Evolutionary conservation across 1,140 invertebrate species (phyloP), one percentile per base, ranked within the genome.

Genomic region (Colletes latitarsis): DNA sequence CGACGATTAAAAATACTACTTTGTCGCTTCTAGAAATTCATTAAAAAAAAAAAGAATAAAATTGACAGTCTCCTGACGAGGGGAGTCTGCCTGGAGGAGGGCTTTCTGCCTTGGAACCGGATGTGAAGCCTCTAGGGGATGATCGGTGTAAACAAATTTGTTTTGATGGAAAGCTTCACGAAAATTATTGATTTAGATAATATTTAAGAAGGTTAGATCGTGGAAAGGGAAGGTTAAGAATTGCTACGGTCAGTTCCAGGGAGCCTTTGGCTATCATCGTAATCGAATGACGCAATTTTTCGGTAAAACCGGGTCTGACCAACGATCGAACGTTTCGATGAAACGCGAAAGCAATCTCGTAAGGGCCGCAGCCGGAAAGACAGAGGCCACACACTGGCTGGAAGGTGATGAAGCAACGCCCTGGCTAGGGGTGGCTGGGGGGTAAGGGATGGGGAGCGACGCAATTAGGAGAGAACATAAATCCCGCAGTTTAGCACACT

Each of bases 401-500:
- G 43, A 78, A 62, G 62, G 21, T 58, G 60, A 58, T 46, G 67
- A 70, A 67, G 41, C 79, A 53, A 52, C 63, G 58, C n/a, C 15
- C 30, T 30, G 53, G 19, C 66, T 46, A 39, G 46, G 82, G 73
- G 71, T 63, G 53, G 69, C 19, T n/a, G 43, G 12, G 62, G 77
- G 53, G 30, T 43, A 41, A 43, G n/a, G 53, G 53, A 57, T 53
- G 70, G 57, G 63, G 63, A 57, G 43, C 43, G 85, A 92, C 85
- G 90, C 91, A 92, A 92, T 93, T 92, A 92, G 90, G 89, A 90
- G 90, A 91, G 90, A 92, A 92, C 92, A 93, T 93, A 93, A 93
- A 93, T 93, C 91, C 90, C 89, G 72, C 88, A 92, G 91, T 92
- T 93, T 92, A 92, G 91, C 87, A 89, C 91, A 93, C 90, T 93